Evolutionary conservation across 2,113 vertebrate genomes (phyloP).

Genomic region (Thryonomys swinderianus): DNA sequence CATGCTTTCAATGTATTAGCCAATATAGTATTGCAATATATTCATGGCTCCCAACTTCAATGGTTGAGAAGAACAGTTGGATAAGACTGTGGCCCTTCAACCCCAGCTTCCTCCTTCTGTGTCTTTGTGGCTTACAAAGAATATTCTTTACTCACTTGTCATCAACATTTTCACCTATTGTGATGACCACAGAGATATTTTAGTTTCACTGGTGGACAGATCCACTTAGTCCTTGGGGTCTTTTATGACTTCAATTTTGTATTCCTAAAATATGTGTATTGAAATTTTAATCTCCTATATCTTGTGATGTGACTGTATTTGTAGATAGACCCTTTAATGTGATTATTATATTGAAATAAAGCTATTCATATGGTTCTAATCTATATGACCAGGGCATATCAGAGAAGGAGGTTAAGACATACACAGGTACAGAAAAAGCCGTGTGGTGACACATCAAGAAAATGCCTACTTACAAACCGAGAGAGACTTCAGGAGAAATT

Average conservation of each 20-base stretch:
- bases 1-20: not conserved
- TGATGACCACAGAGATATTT: not conserved
- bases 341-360: not conserved
- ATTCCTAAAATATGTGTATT: not conserved
- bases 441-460: not conserved
- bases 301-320: conserved; percentile 4
- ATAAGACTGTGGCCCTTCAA: not conserved
- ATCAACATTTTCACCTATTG: not conserved
- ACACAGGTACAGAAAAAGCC: not conserved
- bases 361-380: not conserved
- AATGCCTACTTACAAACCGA: not conserved
- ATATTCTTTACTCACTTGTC: not conserved
- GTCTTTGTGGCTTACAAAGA: not conserved
- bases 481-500: not conserved
- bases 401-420: not conserved
- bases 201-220: conserved; percentile 7
- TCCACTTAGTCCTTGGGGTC: not conserved
- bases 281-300: not conserved
- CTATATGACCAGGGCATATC: not conserved
- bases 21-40: not conserved
- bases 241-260: not conserved
- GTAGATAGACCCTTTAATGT: not conserved
- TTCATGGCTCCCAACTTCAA: not conserved
- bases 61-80: not conserved
- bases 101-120: not conserved